phyloP scores from a whole-genome alignment of 1,140 invertebrate genomes.

The Aphelenchoides besseyi region DNA sequence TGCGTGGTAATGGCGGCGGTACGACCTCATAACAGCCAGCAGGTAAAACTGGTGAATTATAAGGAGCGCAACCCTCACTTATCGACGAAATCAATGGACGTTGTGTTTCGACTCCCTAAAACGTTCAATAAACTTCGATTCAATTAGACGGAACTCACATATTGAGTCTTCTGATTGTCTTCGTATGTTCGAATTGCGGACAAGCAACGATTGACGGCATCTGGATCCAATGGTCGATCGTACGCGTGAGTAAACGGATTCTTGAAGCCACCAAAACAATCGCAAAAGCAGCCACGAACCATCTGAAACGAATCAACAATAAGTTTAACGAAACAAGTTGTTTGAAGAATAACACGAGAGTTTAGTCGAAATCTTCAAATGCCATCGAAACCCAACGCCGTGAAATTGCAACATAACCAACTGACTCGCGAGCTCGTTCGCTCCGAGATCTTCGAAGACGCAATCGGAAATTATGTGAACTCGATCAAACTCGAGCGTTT shows the following conservation, averaged over 20 bases:
- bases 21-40: slow-evolving; percentile 13
- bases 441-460: no score
- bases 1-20: slow-evolving; percentile 21
- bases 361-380: background rate
- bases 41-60: slow-evolving; percentile 32
- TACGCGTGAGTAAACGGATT: slow-evolving; percentile 25
- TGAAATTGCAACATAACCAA: slow-evolving; percentile 10
- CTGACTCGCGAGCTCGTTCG: no score
- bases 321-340: background rate
- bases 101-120: slow-evolving; percentile 34
- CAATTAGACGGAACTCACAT: slow-evolving; percentile 24
- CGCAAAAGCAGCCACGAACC: slow-evolving; percentile 47
- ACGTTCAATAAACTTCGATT: slow-evolving; percentile 9
- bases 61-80: slow-evolving; percentile 36
- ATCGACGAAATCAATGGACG: slow-evolving; percentile 43
- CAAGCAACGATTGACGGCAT: slow-evolving; percentile 38
- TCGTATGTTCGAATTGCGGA: slow-evolving; percentile 37
- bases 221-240: slow-evolving; percentile 35
- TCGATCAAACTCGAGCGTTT: no score
- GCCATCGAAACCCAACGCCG: background rate
- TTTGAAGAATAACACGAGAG: background rate
- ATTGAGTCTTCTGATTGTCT: slow-evolving; percentile 32
- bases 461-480: no score
- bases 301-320: slow-evolving; percentile 30
- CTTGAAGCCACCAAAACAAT: slow-evolving; percentile 48